Conservation (phyloP, 2,888 invertebrate species). For the Lissocephala sabroskyi region DNA sequence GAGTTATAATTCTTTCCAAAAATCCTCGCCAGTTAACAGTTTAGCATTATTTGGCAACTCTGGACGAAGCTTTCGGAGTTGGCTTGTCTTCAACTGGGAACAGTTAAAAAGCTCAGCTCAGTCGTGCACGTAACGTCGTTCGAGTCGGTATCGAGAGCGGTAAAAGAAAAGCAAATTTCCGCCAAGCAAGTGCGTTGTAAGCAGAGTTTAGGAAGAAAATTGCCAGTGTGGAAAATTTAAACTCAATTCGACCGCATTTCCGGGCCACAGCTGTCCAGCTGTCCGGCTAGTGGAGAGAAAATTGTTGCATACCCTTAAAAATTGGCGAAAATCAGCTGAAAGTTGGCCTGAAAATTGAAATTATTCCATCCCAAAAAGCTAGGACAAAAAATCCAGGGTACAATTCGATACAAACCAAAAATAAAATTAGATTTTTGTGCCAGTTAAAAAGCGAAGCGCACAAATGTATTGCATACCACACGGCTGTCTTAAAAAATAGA, state of each 20-base stretch:
- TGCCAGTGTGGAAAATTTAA: slow-evolving; percentile 3
- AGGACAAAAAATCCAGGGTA: slow-evolving; percentile 15
- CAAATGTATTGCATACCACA: slow-evolving; percentile 56
- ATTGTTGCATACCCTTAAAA: no score
- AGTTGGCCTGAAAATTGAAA: no score
- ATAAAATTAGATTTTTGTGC: slow-evolving; percentile 29
- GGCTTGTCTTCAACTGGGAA: no score
- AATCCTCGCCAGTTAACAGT: no score
- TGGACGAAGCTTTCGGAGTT: no score
- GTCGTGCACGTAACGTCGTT: slow-evolving; percentile 69
- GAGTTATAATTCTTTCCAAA: no score
- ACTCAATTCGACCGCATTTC: no score
- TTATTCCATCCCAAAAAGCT: no score
- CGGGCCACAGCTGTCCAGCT: no score
- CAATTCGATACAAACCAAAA: slow-evolving; percentile 24
- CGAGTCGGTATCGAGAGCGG: slow-evolving; percentile 52
- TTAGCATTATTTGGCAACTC: no score
- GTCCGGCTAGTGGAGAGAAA: no score
- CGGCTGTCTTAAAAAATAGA: slow-evolving; percentile 56
- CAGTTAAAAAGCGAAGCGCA: slow-evolving; percentile 28
- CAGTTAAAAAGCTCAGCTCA: slow-evolving; percentile 39
- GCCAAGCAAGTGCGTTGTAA: background rate
- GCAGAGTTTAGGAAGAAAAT: background rate
- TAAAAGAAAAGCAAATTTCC: slow-evolving; percentile 21
- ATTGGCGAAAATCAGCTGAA: no score